Evolutionary conservation across 2,888 invertebrate genomes (phyloP).

Genomic region (Germaria angustata): DNA sequence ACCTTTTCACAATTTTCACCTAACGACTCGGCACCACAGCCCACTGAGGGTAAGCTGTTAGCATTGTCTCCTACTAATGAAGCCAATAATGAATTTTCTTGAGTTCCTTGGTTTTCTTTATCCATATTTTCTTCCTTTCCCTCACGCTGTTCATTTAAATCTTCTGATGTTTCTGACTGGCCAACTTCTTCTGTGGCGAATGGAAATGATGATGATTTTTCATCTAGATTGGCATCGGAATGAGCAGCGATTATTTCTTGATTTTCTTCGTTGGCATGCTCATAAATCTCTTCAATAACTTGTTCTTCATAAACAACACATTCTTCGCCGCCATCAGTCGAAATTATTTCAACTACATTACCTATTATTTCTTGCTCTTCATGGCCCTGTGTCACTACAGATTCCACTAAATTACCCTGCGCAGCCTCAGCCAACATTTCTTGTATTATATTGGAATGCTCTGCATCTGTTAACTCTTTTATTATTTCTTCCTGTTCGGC

Average conservation of each 20-base stretch:
- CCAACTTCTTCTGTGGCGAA: conserved; percentile 74
- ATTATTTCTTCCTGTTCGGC: conserved; percentile 67
- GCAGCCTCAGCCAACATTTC: conserved; percentile 75
- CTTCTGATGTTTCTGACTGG: conserved; percentile 79
- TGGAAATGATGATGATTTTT: conserved; percentile 80
- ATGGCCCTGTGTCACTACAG: conserved; percentile 59
- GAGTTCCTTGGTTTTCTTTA: conserved; percentile 72
- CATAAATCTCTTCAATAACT: conserved; percentile 64
- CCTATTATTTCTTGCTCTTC: conserved; percentile 55
- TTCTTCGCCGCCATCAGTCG: conserved; percentile 68
- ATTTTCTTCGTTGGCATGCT: conserved; percentile 72
- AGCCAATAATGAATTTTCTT: conserved; percentile 78
- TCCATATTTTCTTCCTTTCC: conserved; percentile 71
- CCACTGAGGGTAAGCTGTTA: conserved; percentile 79
- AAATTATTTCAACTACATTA: conserved; percentile 55
- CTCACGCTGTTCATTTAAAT: conserved; percentile 71
- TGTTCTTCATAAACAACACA: conserved; percentile 68
- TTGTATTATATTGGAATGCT: conserved; percentile 72
- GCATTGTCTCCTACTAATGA: conserved; percentile 80
- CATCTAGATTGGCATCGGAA: conserved; percentile 73
- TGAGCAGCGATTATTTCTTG: conserved; percentile 69
- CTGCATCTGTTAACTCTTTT: conserved; percentile 44
- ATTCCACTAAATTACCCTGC: conserved; percentile 72
- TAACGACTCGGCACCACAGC: conserved; percentile 74
- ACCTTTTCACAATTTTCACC: conserved; percentile 70